phyloP scores from a whole-genome alignment of 2,113 vertebrate species.

The Propithecus coquereli region DNA sequence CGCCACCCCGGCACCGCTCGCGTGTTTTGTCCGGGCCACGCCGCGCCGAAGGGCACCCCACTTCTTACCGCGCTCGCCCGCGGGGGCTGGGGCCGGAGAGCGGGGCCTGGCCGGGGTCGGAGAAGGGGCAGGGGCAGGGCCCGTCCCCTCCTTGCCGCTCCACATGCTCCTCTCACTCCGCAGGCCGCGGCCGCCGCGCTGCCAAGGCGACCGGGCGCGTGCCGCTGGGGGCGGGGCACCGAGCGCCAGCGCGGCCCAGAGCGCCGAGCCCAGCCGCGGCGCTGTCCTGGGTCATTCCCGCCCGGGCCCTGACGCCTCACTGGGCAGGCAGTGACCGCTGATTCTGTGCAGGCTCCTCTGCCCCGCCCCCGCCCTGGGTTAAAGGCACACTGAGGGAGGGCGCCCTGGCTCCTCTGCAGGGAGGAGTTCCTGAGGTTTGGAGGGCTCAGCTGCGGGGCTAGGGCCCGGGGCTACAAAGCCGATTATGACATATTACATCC shows the following conservation, averaged over 20 bases:
- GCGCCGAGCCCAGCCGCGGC: background rate
- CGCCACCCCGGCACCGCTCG: background rate
- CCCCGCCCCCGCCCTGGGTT: background rate
- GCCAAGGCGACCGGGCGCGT: constrained; percentile 26
- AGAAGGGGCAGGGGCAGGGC: accelerated
- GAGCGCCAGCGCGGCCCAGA: background rate
- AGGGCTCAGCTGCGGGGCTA: background rate
- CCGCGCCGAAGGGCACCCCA: background rate
- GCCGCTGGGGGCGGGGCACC: background rate
- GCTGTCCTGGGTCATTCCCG: accelerated
- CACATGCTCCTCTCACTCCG: accelerated
- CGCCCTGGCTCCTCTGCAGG: background rate
- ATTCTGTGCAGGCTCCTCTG: accelerated
- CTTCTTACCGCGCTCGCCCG: background rate
- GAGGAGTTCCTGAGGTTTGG: background rate
- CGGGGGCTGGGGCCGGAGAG: accelerated
- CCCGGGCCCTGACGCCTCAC: accelerated
- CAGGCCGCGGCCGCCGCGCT: accelerated
- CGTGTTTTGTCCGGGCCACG: background rate
- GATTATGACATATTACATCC: constrained; percentile 36
- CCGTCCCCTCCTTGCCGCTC: accelerated
- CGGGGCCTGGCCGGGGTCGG: accelerated
- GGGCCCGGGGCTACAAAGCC: background rate
- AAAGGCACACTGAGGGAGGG: background rate
- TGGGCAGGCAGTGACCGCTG: accelerated